Evolutionary conservation across 2,113 vertebrate genomes (phyloP).

Genomic region (Pomatostomus ruficeps): DNA sequence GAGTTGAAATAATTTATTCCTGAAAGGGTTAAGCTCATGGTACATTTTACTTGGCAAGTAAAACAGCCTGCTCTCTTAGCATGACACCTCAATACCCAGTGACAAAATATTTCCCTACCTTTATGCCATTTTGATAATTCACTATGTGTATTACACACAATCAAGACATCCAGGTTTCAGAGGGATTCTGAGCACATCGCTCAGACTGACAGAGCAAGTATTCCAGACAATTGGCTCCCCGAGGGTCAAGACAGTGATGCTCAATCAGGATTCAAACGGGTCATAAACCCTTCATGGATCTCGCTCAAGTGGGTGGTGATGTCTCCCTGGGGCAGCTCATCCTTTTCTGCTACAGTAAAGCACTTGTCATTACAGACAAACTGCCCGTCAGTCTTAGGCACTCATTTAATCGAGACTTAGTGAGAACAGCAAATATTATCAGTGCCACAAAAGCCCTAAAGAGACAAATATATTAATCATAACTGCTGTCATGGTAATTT

Average conservation of each 20-base stretch:
- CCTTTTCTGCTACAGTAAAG: constrained; percentile 71
- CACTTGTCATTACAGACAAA: constrained; percentile 78
- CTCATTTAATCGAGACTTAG: constrained; percentile 68
- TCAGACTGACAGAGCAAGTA: constrained; percentile 78
- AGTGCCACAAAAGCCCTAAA: constrained; percentile 44
- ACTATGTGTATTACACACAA: constrained; percentile 58
- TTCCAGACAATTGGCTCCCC: constrained; percentile 77
- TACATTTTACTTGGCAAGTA: neutral
- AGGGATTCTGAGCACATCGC: constrained; percentile 72
- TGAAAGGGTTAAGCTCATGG: neutral
- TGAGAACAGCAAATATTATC: constrained; percentile 50
- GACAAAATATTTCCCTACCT: constrained; percentile 32
- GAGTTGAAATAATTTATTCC: neutral
- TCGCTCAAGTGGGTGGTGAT: constrained; percentile 76
- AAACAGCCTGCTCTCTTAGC: neutral
- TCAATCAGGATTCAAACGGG: constrained; percentile 79
- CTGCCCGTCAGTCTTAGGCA: constrained; percentile 65
- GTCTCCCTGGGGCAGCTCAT: constrained; percentile 76
- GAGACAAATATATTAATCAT: constrained; percentile 62
- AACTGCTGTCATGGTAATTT: constrained; percentile 7
- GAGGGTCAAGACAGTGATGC: constrained; percentile 75
- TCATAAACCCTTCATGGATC: constrained; percentile 79
- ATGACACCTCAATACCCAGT: neutral
- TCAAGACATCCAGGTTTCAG: constrained; percentile 42
- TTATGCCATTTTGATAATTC: constrained; percentile 61